These are phyloP conservation scores for Felis chaus DNA, from an alignment of 2,113 vertebrate genomes.

Conservation along the genomic window DNA sequence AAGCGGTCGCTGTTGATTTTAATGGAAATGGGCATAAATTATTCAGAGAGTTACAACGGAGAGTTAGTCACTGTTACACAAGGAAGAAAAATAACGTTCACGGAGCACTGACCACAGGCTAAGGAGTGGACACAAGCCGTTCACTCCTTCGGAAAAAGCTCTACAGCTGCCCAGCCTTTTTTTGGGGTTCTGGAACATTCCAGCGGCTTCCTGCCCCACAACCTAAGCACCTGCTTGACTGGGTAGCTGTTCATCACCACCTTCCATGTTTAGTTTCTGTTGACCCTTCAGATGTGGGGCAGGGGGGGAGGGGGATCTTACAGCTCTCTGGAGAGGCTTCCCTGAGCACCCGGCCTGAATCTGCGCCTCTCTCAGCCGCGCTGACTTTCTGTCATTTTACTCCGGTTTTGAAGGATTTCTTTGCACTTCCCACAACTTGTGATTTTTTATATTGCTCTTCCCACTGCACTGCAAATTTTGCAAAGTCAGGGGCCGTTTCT, in stretches of 20 bases:
- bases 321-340: not conserved
- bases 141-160: not conserved
- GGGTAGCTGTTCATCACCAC: not conserved
- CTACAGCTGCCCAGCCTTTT: fast-evolving
- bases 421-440: not conserved
- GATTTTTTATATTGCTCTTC: not conserved
- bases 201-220: not conserved
- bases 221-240: not conserved
- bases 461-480: not conserved
- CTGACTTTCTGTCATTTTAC: not conserved
- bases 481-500: not conserved
- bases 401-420: not conserved
- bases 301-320: too few species aligned
- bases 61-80: not conserved
- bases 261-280: not conserved
- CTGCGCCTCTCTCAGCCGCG: not conserved
- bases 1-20: not conserved
- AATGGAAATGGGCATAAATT: slow-evolving; percentile 43
- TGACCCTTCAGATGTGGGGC: not conserved
- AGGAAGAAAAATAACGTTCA: not conserved
- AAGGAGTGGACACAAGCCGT: not conserved
- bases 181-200: not conserved
- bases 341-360: too few species aligned
- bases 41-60: slow-evolving; percentile 26
- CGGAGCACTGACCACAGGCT: not conserved